Evolutionary conservation across 2,797 vertebrate species (phyloP), one percentile per base, ranked within the genome.

Genomic region (Florisuga fusca): DNA sequence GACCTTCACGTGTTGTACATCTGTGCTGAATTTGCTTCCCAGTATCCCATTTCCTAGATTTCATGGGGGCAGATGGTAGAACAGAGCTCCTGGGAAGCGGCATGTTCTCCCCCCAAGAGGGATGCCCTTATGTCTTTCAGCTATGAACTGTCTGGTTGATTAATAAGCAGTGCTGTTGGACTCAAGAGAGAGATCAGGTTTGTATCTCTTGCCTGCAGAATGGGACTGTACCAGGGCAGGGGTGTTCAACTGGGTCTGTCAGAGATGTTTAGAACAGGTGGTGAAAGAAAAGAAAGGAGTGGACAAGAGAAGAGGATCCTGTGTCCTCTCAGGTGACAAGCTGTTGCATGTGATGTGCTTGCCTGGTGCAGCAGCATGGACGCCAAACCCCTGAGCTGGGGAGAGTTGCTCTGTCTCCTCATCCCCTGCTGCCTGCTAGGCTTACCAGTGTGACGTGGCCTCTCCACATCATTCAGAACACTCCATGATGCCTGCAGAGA

Each of bases 381-480:
- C 57, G 11, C 25, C 71, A 69, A 51, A 1, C 1, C 64, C 13
- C 1, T 4, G 22, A 82, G 16, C 59, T 69, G 54, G 4, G 4
- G 21, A 66, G 48, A 54, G 11, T 5, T 63, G 72, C 36, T 50
- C 33, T 58, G 11, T 33, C 59, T 63, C 20, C 63, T 58, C 9
- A 2, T 53, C 5, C 8, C 21, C 26, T 23, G 4, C 11, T 0
- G 0, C 55, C 73, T 81, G 21, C 51, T 22, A 14, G 54, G 68
- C 17, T 67, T 50, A 45, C 29, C 0, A 0, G 27, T 21, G 29
- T 0, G 1, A 50, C 2, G 4, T 33, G 58, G 31, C 19, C 29
- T 62, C 50, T 86, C 38, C 79, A 88, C 33, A 43, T 53, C 2
- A 0, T 50, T 61, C 57, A 38, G 66, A 92, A 93, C 33, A 41